Percentiles rank a stretch among this genome's conserved stretches.
Evolutionary conservation across 2,797 vertebrate species (phyloP).

Genomic region (Botia kubotai): DNA sequence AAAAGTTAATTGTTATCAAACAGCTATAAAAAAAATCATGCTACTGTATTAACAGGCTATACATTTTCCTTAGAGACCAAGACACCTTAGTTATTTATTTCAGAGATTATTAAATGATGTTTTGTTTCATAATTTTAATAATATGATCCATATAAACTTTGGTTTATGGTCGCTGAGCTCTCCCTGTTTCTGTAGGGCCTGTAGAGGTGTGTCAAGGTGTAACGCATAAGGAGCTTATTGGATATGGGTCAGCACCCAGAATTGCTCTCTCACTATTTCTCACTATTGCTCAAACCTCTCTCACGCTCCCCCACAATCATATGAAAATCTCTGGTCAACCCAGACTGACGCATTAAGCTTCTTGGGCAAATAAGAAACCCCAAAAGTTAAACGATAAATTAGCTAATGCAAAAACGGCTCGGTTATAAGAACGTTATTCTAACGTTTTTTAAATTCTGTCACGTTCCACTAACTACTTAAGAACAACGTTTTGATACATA

Average conservation of each 20-base stretch:
- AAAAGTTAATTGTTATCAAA: no score
- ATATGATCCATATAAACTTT: constrained; percentile 21
- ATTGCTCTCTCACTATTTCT: constrained; percentile 58
- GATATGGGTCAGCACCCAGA: constrained; percentile 82
- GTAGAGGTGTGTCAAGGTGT: constrained; percentile 74
- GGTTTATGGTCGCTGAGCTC: constrained; percentile 62
- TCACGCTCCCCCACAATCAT: neutral
- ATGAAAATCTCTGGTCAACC: neutral
- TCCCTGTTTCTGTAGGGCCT: constrained; percentile 74
- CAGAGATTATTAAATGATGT: no score
- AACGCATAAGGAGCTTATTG: constrained; percentile 83
- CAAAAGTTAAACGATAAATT: neutral
- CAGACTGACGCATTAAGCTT: neutral
- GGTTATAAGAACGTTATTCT: no score
- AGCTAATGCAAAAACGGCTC: neutral
- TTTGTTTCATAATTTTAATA: neutral
- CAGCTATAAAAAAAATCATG: no score
- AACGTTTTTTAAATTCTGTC: no score
- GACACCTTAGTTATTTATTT: no score
- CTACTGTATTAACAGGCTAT: no score
- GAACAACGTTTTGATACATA: no score
- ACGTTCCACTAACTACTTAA: no score
- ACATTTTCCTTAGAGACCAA: no score
- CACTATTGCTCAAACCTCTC: no score
- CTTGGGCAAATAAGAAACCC: constrained; percentile 16